Evolutionary conservation across 2,888 invertebrate genomes (phyloP), one percentile per base, ranked within the genome.

Genomic region (Nysson spinosus): DNA sequence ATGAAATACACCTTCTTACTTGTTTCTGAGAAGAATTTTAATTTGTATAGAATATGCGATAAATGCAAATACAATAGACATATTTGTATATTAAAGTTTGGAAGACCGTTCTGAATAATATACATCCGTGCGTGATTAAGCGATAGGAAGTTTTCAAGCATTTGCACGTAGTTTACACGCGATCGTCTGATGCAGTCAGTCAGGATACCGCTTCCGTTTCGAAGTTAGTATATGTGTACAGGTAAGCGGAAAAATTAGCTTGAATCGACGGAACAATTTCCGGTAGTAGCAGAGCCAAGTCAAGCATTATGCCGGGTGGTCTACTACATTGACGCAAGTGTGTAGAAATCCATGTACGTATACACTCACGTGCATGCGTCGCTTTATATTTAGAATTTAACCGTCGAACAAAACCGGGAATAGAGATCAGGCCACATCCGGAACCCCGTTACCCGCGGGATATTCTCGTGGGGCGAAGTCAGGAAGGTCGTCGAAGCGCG

Each of bases 311-410:
- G 58, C 34, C 54, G 46, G 57, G 12, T 57, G 40, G 30, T 30
- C 40, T 39, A 54, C 55, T 19, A 30, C 19, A 19, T 11, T 9
- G 7, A 12, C 19, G 24, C 19, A 9, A 22, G 19, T 34, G 30
- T 19, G 40, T 28, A 4, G 34, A 43, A 14, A 20, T 28, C 16
- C 17, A 17, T 20, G 50, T 22, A 12, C 22, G 47, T 43, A 17
- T 7, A 28, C 37, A 37, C 26, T 50, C 24, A 24, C 14, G 40
- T 20, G 34, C 28, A 34, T 7, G 28, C 12, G 37, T 34, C 43
- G 47, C 42, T 61, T 73, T 72, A 74, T 72, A 72, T 72, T 74
- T 74, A 72, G 71, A 72, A 69, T 69, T 62, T 63, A 67, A 64
- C 56, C 55, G 62, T 57, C 67, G 65, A 72, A 69, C 50, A 72